These are phyloP conservation scores for Acleris laterana DNA, from an alignment of 2,888 invertebrate species.

Conservation along the genomic window DNA sequence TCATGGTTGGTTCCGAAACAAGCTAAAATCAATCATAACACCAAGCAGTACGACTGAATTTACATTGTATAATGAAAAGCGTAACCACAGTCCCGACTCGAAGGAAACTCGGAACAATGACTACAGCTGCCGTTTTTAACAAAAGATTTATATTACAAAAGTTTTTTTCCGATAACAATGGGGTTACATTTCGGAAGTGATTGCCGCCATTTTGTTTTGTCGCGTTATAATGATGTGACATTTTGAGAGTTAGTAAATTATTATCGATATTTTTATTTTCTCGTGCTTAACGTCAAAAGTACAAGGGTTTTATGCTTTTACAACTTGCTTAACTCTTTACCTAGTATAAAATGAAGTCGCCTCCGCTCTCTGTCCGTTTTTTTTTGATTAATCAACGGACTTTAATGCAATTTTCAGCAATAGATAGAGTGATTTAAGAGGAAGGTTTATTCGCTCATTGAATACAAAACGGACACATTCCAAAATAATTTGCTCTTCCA, in stretches of 20 bases:
- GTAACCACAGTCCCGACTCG: constrained; percentile 30
- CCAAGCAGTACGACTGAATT: neutral
- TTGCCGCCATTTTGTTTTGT: constrained; percentile 39
- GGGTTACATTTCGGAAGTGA: constrained; percentile 50
- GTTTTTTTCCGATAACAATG: constrained; percentile 43
- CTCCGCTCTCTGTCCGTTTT: no score
- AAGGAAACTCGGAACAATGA: constrained; percentile 28
- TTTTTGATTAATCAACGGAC: no score
- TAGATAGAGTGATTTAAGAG: no score
- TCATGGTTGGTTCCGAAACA: neutral
- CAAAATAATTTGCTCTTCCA: no score
- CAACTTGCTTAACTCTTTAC: no score
- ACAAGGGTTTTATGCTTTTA: no score
- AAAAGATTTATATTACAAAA: constrained; percentile 31
- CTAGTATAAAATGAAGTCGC: no score
- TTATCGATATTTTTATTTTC: constrained; percentile 2
- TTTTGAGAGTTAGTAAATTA: constrained; percentile 14
- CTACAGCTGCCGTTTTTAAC: constrained; percentile 31
- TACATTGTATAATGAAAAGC: constrained; percentile 7
- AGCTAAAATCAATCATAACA: constrained; percentile 11
- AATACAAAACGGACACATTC: no score
- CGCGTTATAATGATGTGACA: constrained; percentile 27
- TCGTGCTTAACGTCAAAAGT: no score
- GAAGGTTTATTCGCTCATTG: no score
- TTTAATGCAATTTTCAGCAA: no score